These are phyloP conservation scores for Etheostoma nigrum DNA, from an alignment of 2,797 vertebrate species.

Conservation along the genomic window DNA sequence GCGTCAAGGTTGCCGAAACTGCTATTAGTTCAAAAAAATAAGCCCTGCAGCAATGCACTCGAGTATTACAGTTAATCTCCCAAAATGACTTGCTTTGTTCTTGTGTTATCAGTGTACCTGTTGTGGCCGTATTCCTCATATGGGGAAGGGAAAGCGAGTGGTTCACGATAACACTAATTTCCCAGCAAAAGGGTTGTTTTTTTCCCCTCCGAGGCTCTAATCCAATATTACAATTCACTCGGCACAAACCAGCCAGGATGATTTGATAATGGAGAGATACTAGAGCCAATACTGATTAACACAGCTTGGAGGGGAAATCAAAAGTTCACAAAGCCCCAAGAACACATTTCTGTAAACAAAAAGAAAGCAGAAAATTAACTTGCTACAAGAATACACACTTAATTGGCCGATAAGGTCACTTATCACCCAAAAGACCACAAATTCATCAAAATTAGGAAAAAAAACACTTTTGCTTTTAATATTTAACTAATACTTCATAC, in stretches of 20 bases:
- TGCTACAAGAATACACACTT: not conserved
- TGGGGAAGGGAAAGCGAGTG: slow-evolving; percentile 47
- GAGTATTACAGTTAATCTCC: slow-evolving; percentile 49
- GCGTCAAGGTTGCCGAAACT: slow-evolving; percentile 35
- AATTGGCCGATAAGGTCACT: not conserved
- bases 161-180: slow-evolving; percentile 56
- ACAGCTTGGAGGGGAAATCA: slow-evolving; percentile 53
- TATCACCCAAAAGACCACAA: not conserved
- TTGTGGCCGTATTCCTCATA: slow-evolving; percentile 34
- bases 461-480: not conserved
- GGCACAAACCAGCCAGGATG: slow-evolving; percentile 44
- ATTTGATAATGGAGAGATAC: slow-evolving; percentile 67
- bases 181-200: slow-evolving; percentile 55
- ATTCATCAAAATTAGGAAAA: not conserved
- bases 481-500: not conserved
- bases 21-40: slow-evolving; percentile 42
- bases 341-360: slow-evolving; percentile 49
- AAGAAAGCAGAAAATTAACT: slow-evolving; percentile 24
- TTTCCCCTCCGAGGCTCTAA: slow-evolving; percentile 57
- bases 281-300: slow-evolving; percentile 61
- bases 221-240: slow-evolving; percentile 67
- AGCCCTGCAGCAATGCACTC: slow-evolving; percentile 12
- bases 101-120: slow-evolving; percentile 45
- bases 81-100: slow-evolving; percentile 43
- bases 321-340: slow-evolving; percentile 30